Base-by-base conservation (phyloP, 2,888 invertebrate genomes). In the Eueremaeus valkanovi region DNA sequence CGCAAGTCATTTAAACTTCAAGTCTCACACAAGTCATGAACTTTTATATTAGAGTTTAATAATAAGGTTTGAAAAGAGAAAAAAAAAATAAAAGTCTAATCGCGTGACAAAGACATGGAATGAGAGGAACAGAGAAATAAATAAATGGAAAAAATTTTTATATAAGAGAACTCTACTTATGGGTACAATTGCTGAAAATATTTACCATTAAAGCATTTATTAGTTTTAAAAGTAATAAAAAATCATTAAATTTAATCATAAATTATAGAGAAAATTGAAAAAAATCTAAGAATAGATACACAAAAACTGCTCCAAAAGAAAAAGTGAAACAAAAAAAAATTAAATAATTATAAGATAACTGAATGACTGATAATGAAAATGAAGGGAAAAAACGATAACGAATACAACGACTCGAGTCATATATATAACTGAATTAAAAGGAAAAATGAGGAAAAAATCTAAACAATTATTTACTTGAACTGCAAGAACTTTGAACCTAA, bases 31-130 rank as follows among this genome's bases (percentile, higher is more conserved):
- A n/a, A 55, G 55, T 55, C 55, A 55, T 55, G 55, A 55, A 55
- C 55, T 55, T 27, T 55, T 8, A 27, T 45, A 45, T 45, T 45
- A 45, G 9, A 45, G 16, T 45, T 45, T 45, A 45, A 55, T 55
- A 55, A 55, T 55, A 55, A 55, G 55, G 27, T 6, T 27, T 27
- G 13, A 55, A 55, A 27, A 11, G 1, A 55, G 24, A 55, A 11
- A 55, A 11, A 1, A 55, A 13, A 55, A 11, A 55, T 13, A 55
- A n/a, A n/a, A 55, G 5, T 55, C 24, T 24, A 55, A 55, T 55
- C 55, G 55, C 55, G 55, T 55, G 55, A 55, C 55, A 55, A 55
- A 55, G 27, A 51, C 51, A 21, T 51, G n/a, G 24, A 55, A 55
- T 45, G 18, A 27, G 11, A 24, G 24, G 27, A 27, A 51, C 21